These are phyloP conservation scores for Ploceus nigricollis DNA, from an alignment of 2,113 vertebrate genomes.

Conservation along the genomic window DNA sequence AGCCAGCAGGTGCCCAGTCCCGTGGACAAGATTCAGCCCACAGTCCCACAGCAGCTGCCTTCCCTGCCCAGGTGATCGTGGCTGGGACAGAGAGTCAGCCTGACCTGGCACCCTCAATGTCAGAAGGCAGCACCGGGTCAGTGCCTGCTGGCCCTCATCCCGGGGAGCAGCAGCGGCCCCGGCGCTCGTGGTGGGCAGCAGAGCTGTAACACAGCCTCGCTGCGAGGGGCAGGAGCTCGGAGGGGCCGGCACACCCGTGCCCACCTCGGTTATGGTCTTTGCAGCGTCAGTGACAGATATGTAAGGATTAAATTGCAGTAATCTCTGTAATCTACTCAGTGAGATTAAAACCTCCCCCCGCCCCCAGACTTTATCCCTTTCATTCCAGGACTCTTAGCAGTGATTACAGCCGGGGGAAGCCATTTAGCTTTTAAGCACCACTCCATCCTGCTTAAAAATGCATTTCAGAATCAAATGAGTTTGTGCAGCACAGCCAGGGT, in stretches of 20 bases:
- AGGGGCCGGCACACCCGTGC: accelerated
- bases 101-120: accelerated
- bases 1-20: not conserved
- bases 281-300: conserved; percentile 71
- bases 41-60: accelerated
- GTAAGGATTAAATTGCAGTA: conserved; percentile 63
- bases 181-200: accelerated
- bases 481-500: conserved; percentile 16
- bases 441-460: conserved; percentile 40
- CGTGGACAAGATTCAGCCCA: not conserved
- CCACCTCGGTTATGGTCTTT: conserved; percentile 46
- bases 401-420: conserved; percentile 65
- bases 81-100: not conserved
- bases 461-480: conserved; percentile 50
- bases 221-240: accelerated
- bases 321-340: conserved; percentile 73
- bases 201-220: accelerated
- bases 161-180: accelerated
- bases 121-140: accelerated
- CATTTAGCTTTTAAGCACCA: conserved; percentile 44
- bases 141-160: accelerated
- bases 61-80: accelerated
- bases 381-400: conserved; percentile 51
- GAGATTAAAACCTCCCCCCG: conserved; percentile 57
- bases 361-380: conserved; percentile 48